phyloP scores from a whole-genome alignment of 2,888 invertebrate genomes.

The Cantharis rufa region DNA sequence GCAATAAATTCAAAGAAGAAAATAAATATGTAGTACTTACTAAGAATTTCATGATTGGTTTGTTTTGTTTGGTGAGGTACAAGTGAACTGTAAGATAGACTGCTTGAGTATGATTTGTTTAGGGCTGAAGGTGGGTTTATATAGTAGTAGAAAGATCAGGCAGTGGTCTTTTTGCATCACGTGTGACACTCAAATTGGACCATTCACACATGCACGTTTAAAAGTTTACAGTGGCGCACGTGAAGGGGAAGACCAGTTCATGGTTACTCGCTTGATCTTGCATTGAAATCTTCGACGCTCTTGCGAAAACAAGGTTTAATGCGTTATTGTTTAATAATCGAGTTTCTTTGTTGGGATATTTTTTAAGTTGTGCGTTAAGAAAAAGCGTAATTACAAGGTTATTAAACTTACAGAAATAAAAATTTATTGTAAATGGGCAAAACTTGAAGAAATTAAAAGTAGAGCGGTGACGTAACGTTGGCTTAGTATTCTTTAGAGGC shows the following conservation, averaged over 20 bases:
- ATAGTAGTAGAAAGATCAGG: conserved; percentile 22
- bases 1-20: not conserved
- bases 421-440: not conserved
- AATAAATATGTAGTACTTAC: conserved; percentile 26
- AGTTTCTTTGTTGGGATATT: not conserved
- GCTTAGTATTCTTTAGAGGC: not conserved
- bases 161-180: conserved; percentile 28
- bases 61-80: conserved; percentile 1
- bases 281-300: conserved; percentile 2
- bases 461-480: conserved; percentile 11
- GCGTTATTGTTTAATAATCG: not conserved
- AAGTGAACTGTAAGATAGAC: conserved; percentile 21
- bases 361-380: not conserved
- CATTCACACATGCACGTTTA: conserved; percentile 28
- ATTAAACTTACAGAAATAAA: not conserved
- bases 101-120: conserved; percentile 15
- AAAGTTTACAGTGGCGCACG: conserved; percentile 25
- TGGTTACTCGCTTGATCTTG: conserved; percentile 4
- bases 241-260: conserved; percentile 10
- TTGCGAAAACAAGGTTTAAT: not conserved
- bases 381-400: not conserved
- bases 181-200: conserved; percentile 31
- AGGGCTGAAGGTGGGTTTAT: conserved; percentile 25
- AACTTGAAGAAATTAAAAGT: conserved; percentile 4
- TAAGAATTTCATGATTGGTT: conserved; percentile 35